Evolutionary conservation across 1,140 invertebrate genomes (phyloP).

Genomic region (Coelopa frigida): DNA sequence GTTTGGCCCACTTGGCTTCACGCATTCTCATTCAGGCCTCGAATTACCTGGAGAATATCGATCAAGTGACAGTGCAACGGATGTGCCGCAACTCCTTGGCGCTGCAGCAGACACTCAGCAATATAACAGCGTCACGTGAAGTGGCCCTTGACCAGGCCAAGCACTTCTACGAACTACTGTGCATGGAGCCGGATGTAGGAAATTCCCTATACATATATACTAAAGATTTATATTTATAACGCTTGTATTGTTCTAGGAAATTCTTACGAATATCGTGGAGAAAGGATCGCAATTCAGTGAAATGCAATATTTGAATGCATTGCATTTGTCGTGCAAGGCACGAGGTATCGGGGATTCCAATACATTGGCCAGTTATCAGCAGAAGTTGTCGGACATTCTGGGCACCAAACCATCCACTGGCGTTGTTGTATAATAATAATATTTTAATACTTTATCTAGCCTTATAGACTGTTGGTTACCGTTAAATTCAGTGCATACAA

Average conservation of each 20-base stretch:
- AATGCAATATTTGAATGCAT: constrained; percentile 77
- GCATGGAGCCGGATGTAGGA: constrained; percentile 66
- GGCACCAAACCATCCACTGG: constrained; percentile 44
- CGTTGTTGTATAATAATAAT: constrained; percentile 30
- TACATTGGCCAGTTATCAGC: constrained; percentile 47
- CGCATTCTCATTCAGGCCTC: constrained; percentile 79
- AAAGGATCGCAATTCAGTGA: constrained; percentile 76
- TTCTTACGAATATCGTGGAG: constrained; percentile 72
- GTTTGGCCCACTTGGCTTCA: constrained; percentile 77
- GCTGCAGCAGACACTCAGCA: constrained; percentile 76
- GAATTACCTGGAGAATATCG: constrained; percentile 70
- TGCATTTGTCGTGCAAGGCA: constrained; percentile 59
- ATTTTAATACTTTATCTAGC: background rate
- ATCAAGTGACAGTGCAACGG: constrained; percentile 70
- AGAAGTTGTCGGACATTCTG: constrained; percentile 50
- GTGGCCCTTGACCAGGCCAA: constrained; percentile 80
- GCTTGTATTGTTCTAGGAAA: constrained; percentile 75
- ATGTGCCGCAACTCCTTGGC: constrained; percentile 83
- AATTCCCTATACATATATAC: background rate
- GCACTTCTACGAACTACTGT: constrained; percentile 83
- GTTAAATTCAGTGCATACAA: no score
- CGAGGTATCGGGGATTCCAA: constrained; percentile 44
- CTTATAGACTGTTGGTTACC: no score
- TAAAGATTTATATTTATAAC: no score
- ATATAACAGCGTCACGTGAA: constrained; percentile 76